phyloP scores from a whole-genome alignment of 2,888 invertebrate genomes.

The Baccha elongata region DNA sequence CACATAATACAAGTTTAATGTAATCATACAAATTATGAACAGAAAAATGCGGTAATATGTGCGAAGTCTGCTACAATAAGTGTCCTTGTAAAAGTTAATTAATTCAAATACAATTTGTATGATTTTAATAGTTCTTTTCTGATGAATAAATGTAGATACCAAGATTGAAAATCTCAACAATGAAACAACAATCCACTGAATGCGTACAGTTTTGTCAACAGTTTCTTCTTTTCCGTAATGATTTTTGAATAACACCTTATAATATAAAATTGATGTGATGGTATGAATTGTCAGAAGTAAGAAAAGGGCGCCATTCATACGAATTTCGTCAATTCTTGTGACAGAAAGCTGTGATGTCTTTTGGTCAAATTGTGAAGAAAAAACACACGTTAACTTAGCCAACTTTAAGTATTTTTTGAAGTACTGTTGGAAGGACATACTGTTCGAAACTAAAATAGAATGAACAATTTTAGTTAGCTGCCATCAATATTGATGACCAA shows the following conservation, averaged over 20 bases:
- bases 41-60: not conserved
- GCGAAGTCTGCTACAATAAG: not conserved
- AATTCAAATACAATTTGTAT: not conserved
- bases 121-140: not conserved
- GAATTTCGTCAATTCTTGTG: not conserved
- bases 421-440: conserved; percentile 7
- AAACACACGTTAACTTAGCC: not conserved
- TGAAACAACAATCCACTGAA: conserved; percentile 3
- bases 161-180: not conserved
- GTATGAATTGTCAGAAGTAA: not conserved
- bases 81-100: not conserved
- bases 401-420: not conserved
- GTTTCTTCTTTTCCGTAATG: conserved; percentile 9
- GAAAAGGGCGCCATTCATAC: not conserved
- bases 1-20: not conserved
- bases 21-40: not conserved
- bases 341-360: not conserved
- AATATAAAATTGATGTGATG: not conserved
- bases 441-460: conserved; percentile 2
- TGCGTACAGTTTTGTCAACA: not conserved
- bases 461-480: too few species aligned
- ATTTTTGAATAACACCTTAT: not conserved
- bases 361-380: not conserved
- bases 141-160: not conserved
- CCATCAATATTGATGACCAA: too few species aligned